Evolutionary conservation across 2,797 vertebrate genomes (phyloP).

Genomic region (Rhodeus uyekii): DNA sequence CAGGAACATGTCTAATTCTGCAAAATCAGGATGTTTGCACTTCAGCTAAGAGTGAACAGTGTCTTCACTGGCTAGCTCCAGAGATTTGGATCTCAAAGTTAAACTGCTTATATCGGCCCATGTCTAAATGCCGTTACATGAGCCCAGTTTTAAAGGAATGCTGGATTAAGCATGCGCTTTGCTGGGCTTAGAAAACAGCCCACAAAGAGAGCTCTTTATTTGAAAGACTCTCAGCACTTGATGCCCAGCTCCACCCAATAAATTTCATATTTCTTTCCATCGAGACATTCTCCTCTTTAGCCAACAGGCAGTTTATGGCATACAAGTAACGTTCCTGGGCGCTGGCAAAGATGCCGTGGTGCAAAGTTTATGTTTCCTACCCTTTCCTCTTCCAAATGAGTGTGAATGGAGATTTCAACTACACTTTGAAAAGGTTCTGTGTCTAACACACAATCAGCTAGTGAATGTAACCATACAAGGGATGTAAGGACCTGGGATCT

Average conservation of each 20-base stretch:
- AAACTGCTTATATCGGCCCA: conserved; percentile 36
- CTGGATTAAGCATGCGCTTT: conserved; percentile 40
- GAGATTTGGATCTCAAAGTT: conserved; percentile 46
- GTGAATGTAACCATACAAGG: not conserved
- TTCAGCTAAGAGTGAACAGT: conserved; percentile 12
- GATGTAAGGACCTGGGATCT: not conserved
- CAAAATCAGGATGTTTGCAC: not conserved
- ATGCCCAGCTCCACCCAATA: conserved; percentile 44
- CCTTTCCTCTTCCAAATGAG: conserved; percentile 28
- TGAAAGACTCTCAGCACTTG: conserved; percentile 15
- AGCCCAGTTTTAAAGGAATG: conserved; percentile 46
- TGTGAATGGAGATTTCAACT: conserved; percentile 36
- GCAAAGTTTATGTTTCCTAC: conserved; percentile 14
- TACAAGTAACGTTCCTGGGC: conserved; percentile 27
- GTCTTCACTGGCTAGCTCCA: conserved; percentile 26
- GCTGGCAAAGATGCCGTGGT: conserved; percentile 16
- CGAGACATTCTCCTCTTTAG: conserved; percentile 8
- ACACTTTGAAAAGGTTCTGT: conserved; percentile 32
- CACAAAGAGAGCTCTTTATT: conserved; percentile 55
- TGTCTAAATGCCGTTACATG: conserved; percentile 37
- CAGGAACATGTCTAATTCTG: too few species aligned
- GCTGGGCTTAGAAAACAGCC: conserved; percentile 11
- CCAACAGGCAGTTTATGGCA: conserved; percentile 32
- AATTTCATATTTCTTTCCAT: conserved; percentile 39
- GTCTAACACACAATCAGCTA: conserved; percentile 18